phyloP scores from a whole-genome alignment of 2,888 invertebrate species.

The Alsophila aescularia region DNA sequence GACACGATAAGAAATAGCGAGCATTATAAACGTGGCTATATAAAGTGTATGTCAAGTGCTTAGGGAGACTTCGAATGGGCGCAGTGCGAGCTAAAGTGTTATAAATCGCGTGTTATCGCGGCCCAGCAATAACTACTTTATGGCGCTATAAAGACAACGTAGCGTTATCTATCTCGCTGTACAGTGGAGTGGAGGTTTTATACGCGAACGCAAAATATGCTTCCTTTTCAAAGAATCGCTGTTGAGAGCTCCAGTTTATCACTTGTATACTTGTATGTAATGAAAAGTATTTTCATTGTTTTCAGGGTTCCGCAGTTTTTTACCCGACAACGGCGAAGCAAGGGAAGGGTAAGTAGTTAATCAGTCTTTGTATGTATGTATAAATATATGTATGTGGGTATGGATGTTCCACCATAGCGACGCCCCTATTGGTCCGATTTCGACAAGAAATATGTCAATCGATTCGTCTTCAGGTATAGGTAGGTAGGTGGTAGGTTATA shows the following conservation, averaged over 20 bases:
- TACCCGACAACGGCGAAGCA: no score
- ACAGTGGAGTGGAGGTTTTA: slow-evolving; percentile 39
- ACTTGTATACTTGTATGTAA: no score
- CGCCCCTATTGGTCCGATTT: no score
- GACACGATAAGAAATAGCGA: slow-evolving; percentile 36
- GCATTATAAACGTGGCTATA: slow-evolving; percentile 41
- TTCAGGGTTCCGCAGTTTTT: background rate
- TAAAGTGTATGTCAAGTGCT: slow-evolving; percentile 45
- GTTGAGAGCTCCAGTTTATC: slow-evolving; percentile 14
- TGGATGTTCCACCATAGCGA: no score
- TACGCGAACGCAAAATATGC: slow-evolving; percentile 26
- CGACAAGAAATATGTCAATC: no score
- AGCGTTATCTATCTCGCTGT: slow-evolving; percentile 57
- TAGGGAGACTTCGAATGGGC: slow-evolving; percentile 40
- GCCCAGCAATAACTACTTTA: slow-evolving; percentile 72
- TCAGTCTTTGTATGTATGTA: no score
- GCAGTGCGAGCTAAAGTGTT: slow-evolving; percentile 62
- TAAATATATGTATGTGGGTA: no score
- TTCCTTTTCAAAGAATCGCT: background rate
- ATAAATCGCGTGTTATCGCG: slow-evolving; percentile 73
- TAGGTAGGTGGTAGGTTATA: no score
- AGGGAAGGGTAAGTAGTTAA: no score
- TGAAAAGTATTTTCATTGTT: slow-evolving; percentile 10
- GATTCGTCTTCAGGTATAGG: no score
- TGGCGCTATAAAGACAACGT: slow-evolving; percentile 68